Evolutionary conservation across 1,140 invertebrate species (phyloP), one percentile per base, ranked within the genome.

Genomic region (Euwallacea fornicatus): DNA sequence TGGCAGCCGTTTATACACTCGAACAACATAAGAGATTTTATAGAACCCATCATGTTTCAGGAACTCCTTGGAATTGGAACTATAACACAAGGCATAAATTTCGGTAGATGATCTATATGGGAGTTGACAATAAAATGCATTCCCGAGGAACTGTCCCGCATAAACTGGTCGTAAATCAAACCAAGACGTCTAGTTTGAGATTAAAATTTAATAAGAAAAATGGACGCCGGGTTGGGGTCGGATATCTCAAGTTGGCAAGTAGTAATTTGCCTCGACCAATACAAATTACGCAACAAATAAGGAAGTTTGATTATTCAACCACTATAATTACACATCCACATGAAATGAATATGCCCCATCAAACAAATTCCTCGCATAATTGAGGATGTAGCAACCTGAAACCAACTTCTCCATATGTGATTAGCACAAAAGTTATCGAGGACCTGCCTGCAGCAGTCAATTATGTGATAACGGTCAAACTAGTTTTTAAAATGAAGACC

Each of bases 21-120:
- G 43, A 61, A 61, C 43, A 61, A 43, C 43, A 61, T 61, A 61
- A 61, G 43, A 61, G 59, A 56, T 61, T 61, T 61, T 61, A 61
- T 61, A 61, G 59, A 61, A n/a, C 42, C 9, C 11, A 61, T 61
- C 33, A 9, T 21, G 42, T 43, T 42, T 61, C 59, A 43, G 11
- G 59, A 61, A 61, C 21, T 43, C 43, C 8, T 42, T 16, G 11
- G 59, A 61, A 61, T 61, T 43, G 59, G 43, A 61, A 21, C 8
- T 42, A 15, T 56, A 56, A 56, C 54, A 15, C 16, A 33, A 42
- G 4, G 42, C 59, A 61, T 61, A 61, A 61, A 61, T 61, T 61
- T 42, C 11, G 42, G 3, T 11, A 16, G 59, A 61, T 61, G 59
- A 43, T 16, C 55, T 58, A 58, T 58, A 33, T 13, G 55, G 10